A percentile compares a stretch with the other conserved stretches of the same genome.
Conservation (phyloP, 2,113 vertebrate genomes). For the Micromys minutus region DNA sequence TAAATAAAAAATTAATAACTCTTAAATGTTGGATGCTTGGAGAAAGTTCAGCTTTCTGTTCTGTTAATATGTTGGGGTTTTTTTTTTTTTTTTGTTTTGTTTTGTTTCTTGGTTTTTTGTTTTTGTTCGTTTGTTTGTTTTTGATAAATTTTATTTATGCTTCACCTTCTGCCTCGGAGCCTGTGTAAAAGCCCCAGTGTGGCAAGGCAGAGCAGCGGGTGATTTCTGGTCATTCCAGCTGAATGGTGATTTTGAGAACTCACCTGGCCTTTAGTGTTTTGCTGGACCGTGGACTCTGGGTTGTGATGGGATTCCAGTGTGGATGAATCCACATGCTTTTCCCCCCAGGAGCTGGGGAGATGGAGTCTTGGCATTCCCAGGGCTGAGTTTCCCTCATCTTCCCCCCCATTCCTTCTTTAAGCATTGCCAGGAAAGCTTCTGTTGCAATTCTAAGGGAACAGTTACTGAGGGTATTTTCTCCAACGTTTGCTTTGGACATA, state of each 20-base stretch:
- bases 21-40: conserved; percentile 81
- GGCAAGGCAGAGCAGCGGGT: not conserved
- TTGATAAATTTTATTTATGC: conserved; percentile 47
- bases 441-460: not conserved
- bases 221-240: not conserved
- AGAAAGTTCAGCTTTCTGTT: conserved; percentile 70
- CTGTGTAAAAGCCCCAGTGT: not conserved
- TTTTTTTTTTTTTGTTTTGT: no score
- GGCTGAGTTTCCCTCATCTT: conserved; percentile 64
- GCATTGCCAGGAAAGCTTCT: conserved; percentile 44
- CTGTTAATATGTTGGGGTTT: conserved; percentile 57
- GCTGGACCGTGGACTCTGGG: not conserved
- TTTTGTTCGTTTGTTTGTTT: not conserved
- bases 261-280: not conserved
- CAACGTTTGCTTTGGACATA: not conserved
- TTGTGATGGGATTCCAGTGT: not conserved
- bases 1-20: conserved; percentile 81
- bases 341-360: conserved; percentile 24
- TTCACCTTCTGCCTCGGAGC: conserved; percentile 39
- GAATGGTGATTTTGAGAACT: not conserved
- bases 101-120: no score
- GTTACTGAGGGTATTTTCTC: conserved; percentile 11
- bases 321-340: not conserved
- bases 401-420: conserved; percentile 31
- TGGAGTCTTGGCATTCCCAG: conserved; percentile 50